Percentiles rank a stretch among this genome's conserved stretches.
Conservation (phyloP, 1,140 invertebrate species). For the Pantala flavescens region DNA sequence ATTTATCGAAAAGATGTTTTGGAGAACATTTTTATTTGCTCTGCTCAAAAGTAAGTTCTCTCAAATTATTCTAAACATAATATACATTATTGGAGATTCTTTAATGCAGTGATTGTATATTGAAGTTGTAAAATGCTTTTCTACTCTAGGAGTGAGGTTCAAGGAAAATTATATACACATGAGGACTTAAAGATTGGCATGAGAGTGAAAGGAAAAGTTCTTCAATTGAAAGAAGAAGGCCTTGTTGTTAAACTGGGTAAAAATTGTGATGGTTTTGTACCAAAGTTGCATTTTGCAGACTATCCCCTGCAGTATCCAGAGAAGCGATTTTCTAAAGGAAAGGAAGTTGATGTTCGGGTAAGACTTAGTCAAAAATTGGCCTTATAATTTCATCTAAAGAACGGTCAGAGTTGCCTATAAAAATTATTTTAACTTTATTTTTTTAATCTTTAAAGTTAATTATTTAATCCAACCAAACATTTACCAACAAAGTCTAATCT, state of each 20-base stretch:
- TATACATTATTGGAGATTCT: not conserved
- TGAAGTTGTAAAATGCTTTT: too few species aligned
- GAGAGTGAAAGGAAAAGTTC: slow-evolving; percentile 1
- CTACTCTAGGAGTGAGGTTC: too few species aligned
- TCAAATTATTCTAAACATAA: not conserved
- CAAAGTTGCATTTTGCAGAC: not conserved
- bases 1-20: not conserved
- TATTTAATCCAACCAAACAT: too few species aligned
- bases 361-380: too few species aligned
- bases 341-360: not conserved
- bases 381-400: too few species aligned
- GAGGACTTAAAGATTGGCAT: not conserved
- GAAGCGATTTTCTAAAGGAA: slow-evolving; percentile 6
- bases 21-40: slow-evolving; percentile 15
- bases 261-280: slow-evolving; percentile 11
- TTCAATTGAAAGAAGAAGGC: not conserved
- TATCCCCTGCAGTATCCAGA: slow-evolving; percentile 13
- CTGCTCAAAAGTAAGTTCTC: slow-evolving; percentile 14
- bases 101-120: too few species aligned
- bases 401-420: too few species aligned
- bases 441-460: too few species aligned
- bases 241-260: not conserved
- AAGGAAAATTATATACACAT: too few species aligned
- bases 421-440: too few species aligned
- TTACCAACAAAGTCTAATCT: too few species aligned